These are phyloP conservation scores for Caenorhabditis sp. DNA, from an alignment of 2,888 invertebrate species.

Conservation along the genomic window DNA sequence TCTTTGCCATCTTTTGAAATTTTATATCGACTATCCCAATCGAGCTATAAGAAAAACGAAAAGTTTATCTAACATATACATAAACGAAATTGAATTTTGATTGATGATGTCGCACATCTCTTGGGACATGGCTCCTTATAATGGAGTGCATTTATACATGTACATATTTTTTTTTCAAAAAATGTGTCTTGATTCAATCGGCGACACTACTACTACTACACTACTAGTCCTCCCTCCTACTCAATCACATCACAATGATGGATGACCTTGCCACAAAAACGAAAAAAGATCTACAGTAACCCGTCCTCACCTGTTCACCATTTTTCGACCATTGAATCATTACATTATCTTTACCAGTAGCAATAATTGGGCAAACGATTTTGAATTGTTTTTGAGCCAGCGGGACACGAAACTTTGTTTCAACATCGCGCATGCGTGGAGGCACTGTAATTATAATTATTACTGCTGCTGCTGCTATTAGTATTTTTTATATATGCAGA, in stretches of 20 bases:
- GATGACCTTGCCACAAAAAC: slow-evolving; percentile 41
- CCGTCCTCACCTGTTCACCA: slow-evolving; percentile 54
- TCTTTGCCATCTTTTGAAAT: slow-evolving; percentile 58
- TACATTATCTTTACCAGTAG: slow-evolving; percentile 52
- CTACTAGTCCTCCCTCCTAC: slow-evolving; percentile 18
- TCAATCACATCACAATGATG: slow-evolving; percentile 49
- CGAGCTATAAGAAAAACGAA: slow-evolving; percentile 39
- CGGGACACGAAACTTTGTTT: slow-evolving; percentile 61
- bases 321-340: slow-evolving; percentile 68
- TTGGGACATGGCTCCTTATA: slow-evolving; percentile 15
- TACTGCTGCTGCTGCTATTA: not conserved
- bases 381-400: slow-evolving; percentile 64
- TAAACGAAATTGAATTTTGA: slow-evolving; percentile 34
- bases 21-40: slow-evolving; percentile 58
- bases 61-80: not conserved
- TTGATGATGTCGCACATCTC: slow-evolving; percentile 34
- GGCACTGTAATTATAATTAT: slow-evolving; percentile 49
- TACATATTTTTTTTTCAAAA: not conserved
- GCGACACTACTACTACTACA: slow-evolving; percentile 1
- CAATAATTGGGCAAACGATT: slow-evolving; percentile 63
- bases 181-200: slow-evolving; percentile 37
- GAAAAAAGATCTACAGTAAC: not conserved
- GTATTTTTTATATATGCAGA: not conserved
- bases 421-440: slow-evolving; percentile 56
- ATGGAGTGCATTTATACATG: slow-evolving; percentile 7